Percentiles rank a stretch among this genome's conserved stretches.
phyloP scores from a whole-genome alignment of 2,888 invertebrate species.

The Drosophila rubida region DNA sequence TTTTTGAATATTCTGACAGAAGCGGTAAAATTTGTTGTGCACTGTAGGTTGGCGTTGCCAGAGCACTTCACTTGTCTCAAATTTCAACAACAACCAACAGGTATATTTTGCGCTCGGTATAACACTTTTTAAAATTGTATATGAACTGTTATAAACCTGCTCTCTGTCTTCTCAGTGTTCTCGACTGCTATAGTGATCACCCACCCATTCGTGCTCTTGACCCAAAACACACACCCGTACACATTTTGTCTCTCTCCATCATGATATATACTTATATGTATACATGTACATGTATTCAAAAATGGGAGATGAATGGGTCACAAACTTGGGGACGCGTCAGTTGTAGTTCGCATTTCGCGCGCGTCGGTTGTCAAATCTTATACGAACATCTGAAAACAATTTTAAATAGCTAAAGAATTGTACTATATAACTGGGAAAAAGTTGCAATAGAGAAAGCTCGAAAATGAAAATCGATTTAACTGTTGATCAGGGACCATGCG shows the following conservation, averaged over 20 bases:
- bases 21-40: background rate
- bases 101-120: background rate
- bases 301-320: constrained; percentile 17
- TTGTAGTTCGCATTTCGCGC: constrained; percentile 32
- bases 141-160: background rate
- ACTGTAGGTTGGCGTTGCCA: background rate
- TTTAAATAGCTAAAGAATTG: constrained; percentile 3
- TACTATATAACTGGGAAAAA: constrained; percentile 1
- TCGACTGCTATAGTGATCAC: background rate
- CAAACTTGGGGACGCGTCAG: constrained; percentile 30
- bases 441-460: constrained; percentile 4
- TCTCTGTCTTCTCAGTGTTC: background rate
- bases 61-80: background rate
- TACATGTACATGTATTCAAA: background rate
- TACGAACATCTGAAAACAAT: background rate
- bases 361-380: constrained; percentile 17
- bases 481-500: constrained; percentile 72
- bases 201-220: background rate
- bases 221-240: background rate
- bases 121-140: background rate
- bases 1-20: too few species aligned
- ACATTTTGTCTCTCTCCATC: background rate
- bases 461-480: constrained; percentile 70
- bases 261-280: background rate
- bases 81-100: background rate